Evolutionary conservation across 2,113 vertebrate species (phyloP).

Genomic region (Bos indicus): DNA sequence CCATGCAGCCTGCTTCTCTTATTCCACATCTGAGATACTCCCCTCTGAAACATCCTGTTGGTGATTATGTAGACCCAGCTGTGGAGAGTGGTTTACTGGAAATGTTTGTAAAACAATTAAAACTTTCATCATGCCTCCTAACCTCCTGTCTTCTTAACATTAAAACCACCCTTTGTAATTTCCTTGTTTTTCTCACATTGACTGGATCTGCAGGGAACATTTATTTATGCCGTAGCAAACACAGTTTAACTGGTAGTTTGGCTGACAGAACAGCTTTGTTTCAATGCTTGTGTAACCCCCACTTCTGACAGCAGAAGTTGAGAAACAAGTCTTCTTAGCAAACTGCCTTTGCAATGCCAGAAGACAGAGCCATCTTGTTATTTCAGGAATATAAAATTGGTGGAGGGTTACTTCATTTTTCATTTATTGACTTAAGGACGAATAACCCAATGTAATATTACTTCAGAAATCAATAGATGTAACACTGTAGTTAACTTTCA

Average conservation of each 20-base stretch:
- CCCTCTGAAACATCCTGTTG: neutral
- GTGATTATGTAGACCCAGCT: neutral
- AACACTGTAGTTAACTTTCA: neutral
- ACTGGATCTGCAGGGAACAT: conserved; percentile 19
- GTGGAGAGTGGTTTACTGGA: conserved; percentile 17
- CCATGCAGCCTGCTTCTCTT: neutral
- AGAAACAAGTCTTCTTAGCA: conserved; percentile 3
- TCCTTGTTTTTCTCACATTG: conserved; percentile 54
- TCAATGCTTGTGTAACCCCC: conserved; percentile 28
- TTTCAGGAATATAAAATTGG: neutral
- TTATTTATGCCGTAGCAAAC: conserved; percentile 44
- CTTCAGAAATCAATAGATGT: conserved; percentile 15
- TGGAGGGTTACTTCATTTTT: conserved; percentile 15
- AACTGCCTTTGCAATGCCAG: neutral
- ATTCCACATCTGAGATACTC: neutral
- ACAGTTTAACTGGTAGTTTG: conserved; percentile 45
- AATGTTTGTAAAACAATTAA: conserved; percentile 32
- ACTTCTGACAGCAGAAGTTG: conserved; percentile 35
- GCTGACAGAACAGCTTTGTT: conserved; percentile 56
- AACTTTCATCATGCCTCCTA: conserved; percentile 28
- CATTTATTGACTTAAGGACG: conserved; percentile 12
- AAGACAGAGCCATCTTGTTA: neutral
- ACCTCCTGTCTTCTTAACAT: conserved; percentile 30
- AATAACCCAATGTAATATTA: neutral
- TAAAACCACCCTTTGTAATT: conserved; percentile 35